These are phyloP conservation scores for Andrena hattorfiana DNA, from an alignment of 2,888 invertebrate species.

Conservation along the genomic window DNA sequence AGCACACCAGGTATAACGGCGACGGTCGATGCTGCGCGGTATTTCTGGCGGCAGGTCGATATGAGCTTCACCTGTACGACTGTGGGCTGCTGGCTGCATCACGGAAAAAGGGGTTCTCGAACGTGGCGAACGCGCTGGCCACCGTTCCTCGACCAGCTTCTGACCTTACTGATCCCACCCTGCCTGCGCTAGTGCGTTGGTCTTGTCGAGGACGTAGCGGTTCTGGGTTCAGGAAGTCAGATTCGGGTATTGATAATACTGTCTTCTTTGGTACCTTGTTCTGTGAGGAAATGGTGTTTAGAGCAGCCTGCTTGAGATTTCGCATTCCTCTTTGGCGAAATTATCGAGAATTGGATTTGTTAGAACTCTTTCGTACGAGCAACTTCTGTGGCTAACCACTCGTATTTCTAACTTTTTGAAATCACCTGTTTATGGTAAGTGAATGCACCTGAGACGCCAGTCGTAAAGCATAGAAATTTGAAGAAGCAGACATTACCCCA, in stretches of 20 bases:
- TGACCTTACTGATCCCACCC: neutral
- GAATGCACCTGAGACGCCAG: too few species aligned
- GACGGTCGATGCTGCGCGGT: constrained; percentile 84
- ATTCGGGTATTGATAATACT: neutral
- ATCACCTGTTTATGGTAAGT: too few species aligned
- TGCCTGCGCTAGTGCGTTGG: neutral
- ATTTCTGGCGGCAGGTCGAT: constrained; percentile 85
- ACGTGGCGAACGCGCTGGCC: constrained; percentile 43
- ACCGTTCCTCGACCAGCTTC: constrained; percentile 67
- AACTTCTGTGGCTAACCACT: too few species aligned
- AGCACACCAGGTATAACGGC: constrained; percentile 77
- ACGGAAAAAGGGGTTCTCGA: constrained; percentile 63
- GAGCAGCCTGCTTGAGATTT: too few species aligned
- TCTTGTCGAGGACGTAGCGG: neutral
- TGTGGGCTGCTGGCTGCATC: constrained; percentile 57
- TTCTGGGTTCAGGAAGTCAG: neutral
- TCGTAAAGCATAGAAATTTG: too few species aligned
- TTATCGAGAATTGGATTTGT: too few species aligned
- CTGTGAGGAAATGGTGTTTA: too few species aligned
- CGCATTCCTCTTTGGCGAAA: too few species aligned
- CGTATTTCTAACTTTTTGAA: too few species aligned
- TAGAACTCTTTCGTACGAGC: too few species aligned
- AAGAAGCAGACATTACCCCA: too few species aligned
- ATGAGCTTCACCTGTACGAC: constrained; percentile 72
- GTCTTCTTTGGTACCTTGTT: too few species aligned